A percentile compares a stretch with the other conserved stretches of the same genome.
Evolutionary conservation across 2,797 vertebrate species (phyloP).

Genomic region (Astyanax mexicanus): DNA sequence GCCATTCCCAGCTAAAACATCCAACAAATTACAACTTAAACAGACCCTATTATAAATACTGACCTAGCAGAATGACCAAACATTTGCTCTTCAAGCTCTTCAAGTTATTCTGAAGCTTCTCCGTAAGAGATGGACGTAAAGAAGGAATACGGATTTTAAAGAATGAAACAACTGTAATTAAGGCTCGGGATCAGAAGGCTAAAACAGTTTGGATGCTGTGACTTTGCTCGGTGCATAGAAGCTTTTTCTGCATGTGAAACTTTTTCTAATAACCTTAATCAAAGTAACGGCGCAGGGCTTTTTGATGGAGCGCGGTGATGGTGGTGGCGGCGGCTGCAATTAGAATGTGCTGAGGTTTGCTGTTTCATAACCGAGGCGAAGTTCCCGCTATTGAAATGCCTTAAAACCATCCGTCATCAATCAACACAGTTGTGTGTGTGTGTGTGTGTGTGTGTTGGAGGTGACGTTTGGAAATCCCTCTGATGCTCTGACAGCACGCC

Average conservation of each 20-base stretch:
- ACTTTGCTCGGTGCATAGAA: slow-evolving; percentile 38
- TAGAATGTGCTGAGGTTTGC: slow-evolving; percentile 78
- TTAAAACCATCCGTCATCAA: slow-evolving; percentile 73
- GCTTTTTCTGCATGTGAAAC: slow-evolving; percentile 38
- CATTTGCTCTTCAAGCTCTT: too few species aligned
- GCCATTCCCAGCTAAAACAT: too few species aligned
- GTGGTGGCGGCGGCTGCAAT: slow-evolving; percentile 72
- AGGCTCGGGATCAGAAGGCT: too few species aligned
- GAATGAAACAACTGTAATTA: too few species aligned
- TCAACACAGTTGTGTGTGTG: slow-evolving; percentile 61
- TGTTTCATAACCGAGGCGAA: slow-evolving; percentile 76
- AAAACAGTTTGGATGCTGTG: too few species aligned
- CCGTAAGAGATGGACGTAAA: too few species aligned
- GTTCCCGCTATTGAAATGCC: slow-evolving; percentile 67
- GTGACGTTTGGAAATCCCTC: slow-evolving; percentile 68
- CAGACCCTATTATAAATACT: too few species aligned
- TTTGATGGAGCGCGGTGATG: slow-evolving; percentile 76
- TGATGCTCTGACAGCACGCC: slow-evolving; percentile 70
- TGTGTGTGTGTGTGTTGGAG: slow-evolving; percentile 39
- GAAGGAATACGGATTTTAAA: too few species aligned
- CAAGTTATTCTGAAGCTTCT: too few species aligned
- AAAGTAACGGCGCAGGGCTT: slow-evolving; percentile 77
- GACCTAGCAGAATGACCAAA: too few species aligned
- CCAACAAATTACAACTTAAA: too few species aligned
- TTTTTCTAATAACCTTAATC: slow-evolving; percentile 79